A percentile compares a stretch with the other conserved stretches of the same genome.
These are phyloP conservation scores for Sebastes flavidus DNA, from an alignment of 2,797 vertebrate genomes.

Conservation along the genomic window DNA sequence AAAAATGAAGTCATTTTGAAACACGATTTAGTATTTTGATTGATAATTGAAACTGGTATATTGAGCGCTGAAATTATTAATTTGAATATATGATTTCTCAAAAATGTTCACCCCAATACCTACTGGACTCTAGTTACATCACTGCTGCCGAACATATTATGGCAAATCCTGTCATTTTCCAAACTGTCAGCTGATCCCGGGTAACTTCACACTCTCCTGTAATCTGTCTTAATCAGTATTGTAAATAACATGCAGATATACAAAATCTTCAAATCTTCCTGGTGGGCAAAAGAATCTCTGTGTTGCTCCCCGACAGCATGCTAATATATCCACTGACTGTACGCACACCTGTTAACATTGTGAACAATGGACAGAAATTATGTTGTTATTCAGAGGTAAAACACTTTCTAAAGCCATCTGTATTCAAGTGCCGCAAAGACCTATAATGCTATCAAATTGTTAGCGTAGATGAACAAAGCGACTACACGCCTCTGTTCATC, in stretches of 20 bases:
- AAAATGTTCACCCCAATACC: neutral
- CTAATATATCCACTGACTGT: conserved; percentile 68
- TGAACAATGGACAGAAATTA: conserved; percentile 26
- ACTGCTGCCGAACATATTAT: conserved; percentile 57
- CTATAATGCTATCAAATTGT: conserved; percentile 49
- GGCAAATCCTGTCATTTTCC: conserved; percentile 29
- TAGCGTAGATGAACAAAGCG: conserved; percentile 45
- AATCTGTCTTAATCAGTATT: conserved; percentile 60
- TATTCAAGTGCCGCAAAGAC: conserved; percentile 55
- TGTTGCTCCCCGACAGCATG: conserved; percentile 76
- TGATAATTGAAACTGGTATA: too few species aligned
- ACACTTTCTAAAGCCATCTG: conserved; percentile 45
- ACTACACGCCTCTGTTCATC: conserved; percentile 59
- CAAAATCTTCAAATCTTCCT: conserved; percentile 67
- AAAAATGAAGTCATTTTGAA: too few species aligned
- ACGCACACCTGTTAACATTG: conserved; percentile 50
- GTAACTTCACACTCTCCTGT: conserved; percentile 31
- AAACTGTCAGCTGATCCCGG: conserved; percentile 46
- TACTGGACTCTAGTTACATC: conserved; percentile 41
- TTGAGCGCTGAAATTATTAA: too few species aligned
- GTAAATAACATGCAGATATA: conserved; percentile 75
- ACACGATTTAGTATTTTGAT: too few species aligned
- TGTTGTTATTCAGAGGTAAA: conserved; percentile 32
- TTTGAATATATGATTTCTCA: too few species aligned
- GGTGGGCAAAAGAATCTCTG: conserved; percentile 50